Evolutionary conservation across 2,888 invertebrate species (phyloP), one percentile per base, ranked within the genome.

Genomic region (Seira sanloemensis): DNA sequence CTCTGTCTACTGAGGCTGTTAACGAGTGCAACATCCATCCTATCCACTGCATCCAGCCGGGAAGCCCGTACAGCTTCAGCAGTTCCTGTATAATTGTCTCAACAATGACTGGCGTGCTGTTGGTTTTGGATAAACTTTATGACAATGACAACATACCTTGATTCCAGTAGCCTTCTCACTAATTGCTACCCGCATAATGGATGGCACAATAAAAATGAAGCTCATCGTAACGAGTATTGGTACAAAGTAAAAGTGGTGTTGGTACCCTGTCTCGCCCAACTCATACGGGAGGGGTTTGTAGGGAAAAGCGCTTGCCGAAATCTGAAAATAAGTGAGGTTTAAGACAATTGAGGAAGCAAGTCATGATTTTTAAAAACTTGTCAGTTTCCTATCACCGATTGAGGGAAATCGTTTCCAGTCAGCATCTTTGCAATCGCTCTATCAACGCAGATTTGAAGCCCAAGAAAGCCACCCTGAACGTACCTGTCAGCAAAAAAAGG

Each of bases 101-200:
- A 12, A 37, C 4, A 37, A 37, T 37, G 37, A 37, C 4, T n/a
- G n/a, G n/a, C n/a, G n/a, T n/a, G n/a, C n/a, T n/a, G 12, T 37
- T 37, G 37, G 12, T 37, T 4, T 37, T 37, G 37, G n/a, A n/a
- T 37, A 21, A 37, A 23, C 9, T 2, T 66, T 66, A 66, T 7
- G 4, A 12, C n/a, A 19, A n/a, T n/a, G n/a, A n/a, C n/a, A n/a
- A n/a, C n/a, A 89, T 90, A 93, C 93, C 91, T 93, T 93, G 26
- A 93, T 92, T 65, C 94, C 94, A 75, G 93, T 92, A 86, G 92
- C 91, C 89, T 94, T 94, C 90, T 94, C 94, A 90, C 93, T 93
- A 0, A 94, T 93, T 66, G 93, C 91, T 71, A 93, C 91, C 87
- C 93, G 92, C 66, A 93, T 88, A 71, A 93, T 92, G 21, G 88